These are phyloP conservation scores for Heliangelus exortis DNA, from an alignment of 2,797 vertebrate species.

Conservation along the genomic window DNA sequence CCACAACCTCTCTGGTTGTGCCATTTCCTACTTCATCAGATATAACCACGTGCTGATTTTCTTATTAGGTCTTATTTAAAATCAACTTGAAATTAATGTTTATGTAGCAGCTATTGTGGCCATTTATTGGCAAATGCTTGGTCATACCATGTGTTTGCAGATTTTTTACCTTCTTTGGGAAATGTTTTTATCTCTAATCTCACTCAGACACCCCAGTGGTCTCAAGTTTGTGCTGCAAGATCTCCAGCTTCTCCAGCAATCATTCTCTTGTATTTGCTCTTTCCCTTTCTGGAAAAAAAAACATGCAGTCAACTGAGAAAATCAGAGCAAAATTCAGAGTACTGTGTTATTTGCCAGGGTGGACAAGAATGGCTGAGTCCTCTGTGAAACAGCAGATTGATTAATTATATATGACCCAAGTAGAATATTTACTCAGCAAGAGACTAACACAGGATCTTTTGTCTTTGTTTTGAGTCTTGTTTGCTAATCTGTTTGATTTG, in stretches of 20 bases:
- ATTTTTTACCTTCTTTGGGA: not conserved
- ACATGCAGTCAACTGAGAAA: not conserved
- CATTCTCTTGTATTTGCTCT: not conserved
- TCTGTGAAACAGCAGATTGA: conserved; percentile 49
- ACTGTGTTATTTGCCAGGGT: not conserved
- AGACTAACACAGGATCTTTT: conserved; percentile 35
- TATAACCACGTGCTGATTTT: not conserved
- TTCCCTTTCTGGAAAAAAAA: not conserved
- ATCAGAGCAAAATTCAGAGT: not conserved
- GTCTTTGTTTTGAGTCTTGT: conserved; percentile 53
- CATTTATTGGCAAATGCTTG: not conserved
- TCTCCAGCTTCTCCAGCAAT: not conserved
- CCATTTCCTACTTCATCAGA: not conserved
- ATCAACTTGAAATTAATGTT: not conserved
- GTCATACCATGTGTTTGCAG: not conserved
- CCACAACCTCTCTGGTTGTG: no score
- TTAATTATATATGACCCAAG: conserved; percentile 63
- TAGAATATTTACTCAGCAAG: conserved; percentile 70
- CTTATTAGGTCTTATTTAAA: not conserved
- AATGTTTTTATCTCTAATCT: rapidly evolving
- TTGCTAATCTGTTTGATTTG: conserved; percentile 60
- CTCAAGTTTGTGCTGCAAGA: not conserved
- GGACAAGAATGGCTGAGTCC: conserved; percentile 1
- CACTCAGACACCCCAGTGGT: not conserved
- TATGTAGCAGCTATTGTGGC: not conserved